Evolutionary conservation across 2,888 invertebrate species (phyloP).

Genomic region (Spodoptera picta): DNA sequence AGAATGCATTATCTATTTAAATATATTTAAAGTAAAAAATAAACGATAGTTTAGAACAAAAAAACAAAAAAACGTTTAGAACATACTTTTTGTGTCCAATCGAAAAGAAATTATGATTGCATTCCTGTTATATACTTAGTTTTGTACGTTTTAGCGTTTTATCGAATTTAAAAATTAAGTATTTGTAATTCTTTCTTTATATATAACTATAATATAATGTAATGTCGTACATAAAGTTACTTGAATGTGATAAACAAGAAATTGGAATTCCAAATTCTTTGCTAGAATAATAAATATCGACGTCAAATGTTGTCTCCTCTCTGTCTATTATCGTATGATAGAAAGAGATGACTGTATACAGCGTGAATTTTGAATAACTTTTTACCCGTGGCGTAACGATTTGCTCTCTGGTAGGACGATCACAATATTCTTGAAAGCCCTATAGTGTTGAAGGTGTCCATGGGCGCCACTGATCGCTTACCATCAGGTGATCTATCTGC

Average conservation of each 20-base stretch:
- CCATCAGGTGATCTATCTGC: too few relatives aligned
- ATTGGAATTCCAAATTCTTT: slow-evolving; percentile 39
- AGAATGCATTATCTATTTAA: too few relatives aligned
- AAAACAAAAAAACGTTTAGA: slow-evolving; percentile 6
- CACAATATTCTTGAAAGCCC: too few relatives aligned
- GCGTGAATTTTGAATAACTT: slow-evolving; percentile 22
- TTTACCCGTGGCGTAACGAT: too few relatives aligned
- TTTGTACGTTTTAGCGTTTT: slow-evolving; percentile 16
- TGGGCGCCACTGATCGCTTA: too few relatives aligned
- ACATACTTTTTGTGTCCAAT: slow-evolving; percentile 31
- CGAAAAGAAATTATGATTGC: slow-evolving; percentile 46
- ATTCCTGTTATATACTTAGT: slow-evolving; percentile 40
- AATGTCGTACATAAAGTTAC: slow-evolving; percentile 18
- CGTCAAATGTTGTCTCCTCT: slow-evolving; percentile 15
- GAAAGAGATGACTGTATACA: slow-evolving; percentile 20
- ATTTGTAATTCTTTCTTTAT: slow-evolving; percentile 43
- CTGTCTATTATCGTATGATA: slow-evolving; percentile 21
- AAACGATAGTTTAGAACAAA: slow-evolving; percentile 8
- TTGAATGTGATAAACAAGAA: slow-evolving; percentile 48
- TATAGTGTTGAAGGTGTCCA: too few relatives aligned
- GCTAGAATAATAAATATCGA: slow-evolving; percentile 19
- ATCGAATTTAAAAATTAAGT: slow-evolving; percentile 33
- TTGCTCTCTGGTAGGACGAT: too few relatives aligned
- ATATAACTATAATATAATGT: slow-evolving; percentile 17
- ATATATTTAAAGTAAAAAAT: too few relatives aligned